These are phyloP conservation scores for Vandiemenella viatica DNA, from an alignment of 2,888 invertebrate species.

Conservation along the genomic window DNA sequence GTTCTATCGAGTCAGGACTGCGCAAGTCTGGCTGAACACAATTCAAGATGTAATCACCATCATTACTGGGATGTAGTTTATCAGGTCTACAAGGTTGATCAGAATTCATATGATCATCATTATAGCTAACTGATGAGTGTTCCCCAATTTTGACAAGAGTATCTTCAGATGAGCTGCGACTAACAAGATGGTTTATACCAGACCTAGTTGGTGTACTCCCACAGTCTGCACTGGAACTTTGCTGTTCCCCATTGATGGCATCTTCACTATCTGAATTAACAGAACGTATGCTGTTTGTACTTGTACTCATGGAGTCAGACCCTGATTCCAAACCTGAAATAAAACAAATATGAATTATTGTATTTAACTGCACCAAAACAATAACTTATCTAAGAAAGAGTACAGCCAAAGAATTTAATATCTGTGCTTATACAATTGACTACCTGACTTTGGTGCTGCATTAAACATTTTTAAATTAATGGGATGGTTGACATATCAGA, in stretches of 20 bases:
- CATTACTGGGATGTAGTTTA: neutral
- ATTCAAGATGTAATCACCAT: neutral
- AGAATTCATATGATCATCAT: neutral
- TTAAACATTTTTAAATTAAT: too few species aligned
- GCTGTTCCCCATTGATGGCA: constrained; percentile 8
- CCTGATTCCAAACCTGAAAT: constrained; percentile 16
- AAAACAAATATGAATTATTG: too few species aligned
- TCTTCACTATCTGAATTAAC: constrained; percentile 18
- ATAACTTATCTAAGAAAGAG: too few species aligned
- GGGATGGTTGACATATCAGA: too few species aligned
- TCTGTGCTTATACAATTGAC: too few species aligned
- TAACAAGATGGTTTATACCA: neutral
- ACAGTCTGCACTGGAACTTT: constrained; percentile 11
- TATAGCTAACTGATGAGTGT: neutral
- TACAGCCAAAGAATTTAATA: too few species aligned
- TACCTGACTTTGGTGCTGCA: too few species aligned
- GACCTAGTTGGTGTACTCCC: constrained; percentile 3
- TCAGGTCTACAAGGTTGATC: neutral
- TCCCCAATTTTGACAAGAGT: constrained; percentile 9
- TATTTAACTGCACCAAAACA: too few species aligned
- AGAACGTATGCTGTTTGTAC: constrained; percentile 11
- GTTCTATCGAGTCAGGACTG: constrained; percentile 14
- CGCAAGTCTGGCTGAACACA: constrained; percentile 12
- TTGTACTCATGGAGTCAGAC: constrained; percentile 18
- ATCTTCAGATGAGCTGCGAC: constrained; percentile 11